Conservation (phyloP, 2,888 invertebrate genomes). For the Tachina lurida region DNA sequence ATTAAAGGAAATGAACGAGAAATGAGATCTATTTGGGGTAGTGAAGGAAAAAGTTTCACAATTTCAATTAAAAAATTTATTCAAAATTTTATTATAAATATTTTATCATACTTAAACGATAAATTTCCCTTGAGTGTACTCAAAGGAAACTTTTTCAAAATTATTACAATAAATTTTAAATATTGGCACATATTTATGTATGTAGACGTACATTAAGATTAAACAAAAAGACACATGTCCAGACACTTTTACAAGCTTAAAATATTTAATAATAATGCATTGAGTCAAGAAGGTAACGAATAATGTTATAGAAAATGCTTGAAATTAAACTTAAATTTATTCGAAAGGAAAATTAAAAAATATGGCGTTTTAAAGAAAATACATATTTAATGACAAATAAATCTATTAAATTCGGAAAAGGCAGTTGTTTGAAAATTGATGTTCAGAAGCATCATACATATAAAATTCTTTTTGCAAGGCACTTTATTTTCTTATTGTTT, state of each 20-base stretch:
- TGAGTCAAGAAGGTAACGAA: neutral
- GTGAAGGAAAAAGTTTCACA: neutral
- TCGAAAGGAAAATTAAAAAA: conserved; percentile 48
- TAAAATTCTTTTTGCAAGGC: neutral
- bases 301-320: conserved; percentile 36
- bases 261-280: neutral
- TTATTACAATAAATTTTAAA: conserved; percentile 27
- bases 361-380: conserved; percentile 6
- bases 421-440: conserved; percentile 24
- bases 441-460: neutral
- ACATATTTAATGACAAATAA: conserved; percentile 15
- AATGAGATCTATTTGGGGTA: neutral
- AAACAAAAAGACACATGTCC: neutral
- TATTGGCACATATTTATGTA: conserved; percentile 71
- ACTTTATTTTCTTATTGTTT: neutral
- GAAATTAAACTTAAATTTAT: conserved; percentile 46
- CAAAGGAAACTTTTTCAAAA: conserved; percentile 13
- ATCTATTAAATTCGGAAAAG: conserved; percentile 4
- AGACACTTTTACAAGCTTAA: neutral
- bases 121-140: conserved; percentile 18
- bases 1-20: conserved; percentile 62
- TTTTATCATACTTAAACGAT: conserved; percentile 45
- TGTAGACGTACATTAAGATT: conserved; percentile 45
- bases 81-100: conserved; percentile 51
- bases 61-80: conserved; percentile 36